These are phyloP conservation scores for Uria lomvia DNA, from an alignment of 2,113 vertebrate species.

Conservation along the genomic window DNA sequence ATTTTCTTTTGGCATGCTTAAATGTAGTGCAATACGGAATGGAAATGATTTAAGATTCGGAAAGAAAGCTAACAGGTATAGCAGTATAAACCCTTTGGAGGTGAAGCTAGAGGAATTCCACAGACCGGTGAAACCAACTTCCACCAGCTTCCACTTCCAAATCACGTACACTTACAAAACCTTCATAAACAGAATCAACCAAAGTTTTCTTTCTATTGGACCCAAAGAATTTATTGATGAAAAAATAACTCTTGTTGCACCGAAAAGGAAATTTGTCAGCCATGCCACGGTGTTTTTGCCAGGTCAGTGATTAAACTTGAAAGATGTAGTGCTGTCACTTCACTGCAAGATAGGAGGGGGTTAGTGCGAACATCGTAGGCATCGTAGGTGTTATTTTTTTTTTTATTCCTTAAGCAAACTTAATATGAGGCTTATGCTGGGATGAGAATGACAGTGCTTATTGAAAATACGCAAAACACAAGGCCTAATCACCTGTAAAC, in stretches of 20 bases:
- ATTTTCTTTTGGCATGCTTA: background rate
- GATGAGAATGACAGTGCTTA: background rate
- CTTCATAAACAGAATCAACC: background rate
- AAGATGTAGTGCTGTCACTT: background rate
- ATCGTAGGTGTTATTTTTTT: background rate
- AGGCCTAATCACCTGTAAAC: conserved; percentile 18
- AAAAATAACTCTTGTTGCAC: background rate
- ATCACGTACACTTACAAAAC: background rate
- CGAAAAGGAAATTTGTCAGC: background rate
- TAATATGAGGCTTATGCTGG: background rate
- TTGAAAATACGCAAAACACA: background rate
- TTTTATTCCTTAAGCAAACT: background rate
- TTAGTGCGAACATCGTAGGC: background rate
- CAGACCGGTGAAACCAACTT: background rate
- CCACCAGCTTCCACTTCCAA: background rate
- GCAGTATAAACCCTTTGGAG: background rate
- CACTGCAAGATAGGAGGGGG: background rate
- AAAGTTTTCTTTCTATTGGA: background rate
- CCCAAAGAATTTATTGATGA: background rate
- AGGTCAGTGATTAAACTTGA: background rate
- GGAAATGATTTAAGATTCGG: background rate
- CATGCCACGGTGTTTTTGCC: background rate
- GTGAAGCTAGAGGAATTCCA: background rate
- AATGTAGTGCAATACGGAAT: background rate
- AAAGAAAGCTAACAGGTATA: background rate